phyloP scores from a whole-genome alignment of 2,888 invertebrate genomes.

The Scaptomyza flava region DNA sequence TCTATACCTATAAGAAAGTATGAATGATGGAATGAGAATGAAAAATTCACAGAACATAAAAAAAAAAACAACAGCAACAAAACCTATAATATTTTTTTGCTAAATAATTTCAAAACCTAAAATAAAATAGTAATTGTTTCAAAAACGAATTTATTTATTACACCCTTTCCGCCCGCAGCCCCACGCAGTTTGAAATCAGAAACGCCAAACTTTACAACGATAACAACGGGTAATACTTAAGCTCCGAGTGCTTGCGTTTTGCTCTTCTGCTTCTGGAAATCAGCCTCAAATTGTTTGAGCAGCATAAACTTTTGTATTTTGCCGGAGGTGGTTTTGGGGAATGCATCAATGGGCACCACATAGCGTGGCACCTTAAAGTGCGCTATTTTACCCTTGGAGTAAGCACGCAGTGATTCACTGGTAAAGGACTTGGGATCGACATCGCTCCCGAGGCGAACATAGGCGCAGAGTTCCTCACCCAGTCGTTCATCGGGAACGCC shows the following conservation, averaged over 20 bases:
- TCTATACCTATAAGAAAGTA: conserved; percentile 16
- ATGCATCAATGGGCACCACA: conserved; percentile 87
- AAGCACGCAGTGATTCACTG: conserved; percentile 86
- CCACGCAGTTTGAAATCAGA: too few relatives aligned
- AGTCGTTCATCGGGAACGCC: conserved; percentile 89
- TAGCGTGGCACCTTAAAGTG: conserved; percentile 92
- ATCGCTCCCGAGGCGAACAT: conserved; percentile 86
- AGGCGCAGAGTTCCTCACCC: conserved; percentile 90
- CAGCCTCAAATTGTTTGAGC: conserved; percentile 75
- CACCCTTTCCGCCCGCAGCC: too few relatives aligned
- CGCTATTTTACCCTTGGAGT: conserved; percentile 89
- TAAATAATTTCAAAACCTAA: conserved; percentile 64
- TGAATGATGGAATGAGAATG: conserved; percentile 16
- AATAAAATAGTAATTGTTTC: conserved; percentile 76
- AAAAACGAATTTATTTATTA: conserved; percentile 33
- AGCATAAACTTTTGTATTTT: conserved; percentile 90
- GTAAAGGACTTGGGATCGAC: conserved; percentile 84
- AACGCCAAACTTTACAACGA: neutral
- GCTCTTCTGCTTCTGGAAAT: conserved; percentile 1
- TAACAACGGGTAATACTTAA: conserved; percentile 29
- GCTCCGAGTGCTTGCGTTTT: conserved; percentile 14
- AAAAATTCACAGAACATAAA: neutral
- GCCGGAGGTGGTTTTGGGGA: conserved; percentile 91
- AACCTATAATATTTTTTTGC: conserved; percentile 65
- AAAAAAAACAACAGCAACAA: conserved; percentile 6